These are phyloP conservation scores for Betta splendens DNA, from an alignment of 2,797 vertebrate genomes.

Conservation along the genomic window DNA sequence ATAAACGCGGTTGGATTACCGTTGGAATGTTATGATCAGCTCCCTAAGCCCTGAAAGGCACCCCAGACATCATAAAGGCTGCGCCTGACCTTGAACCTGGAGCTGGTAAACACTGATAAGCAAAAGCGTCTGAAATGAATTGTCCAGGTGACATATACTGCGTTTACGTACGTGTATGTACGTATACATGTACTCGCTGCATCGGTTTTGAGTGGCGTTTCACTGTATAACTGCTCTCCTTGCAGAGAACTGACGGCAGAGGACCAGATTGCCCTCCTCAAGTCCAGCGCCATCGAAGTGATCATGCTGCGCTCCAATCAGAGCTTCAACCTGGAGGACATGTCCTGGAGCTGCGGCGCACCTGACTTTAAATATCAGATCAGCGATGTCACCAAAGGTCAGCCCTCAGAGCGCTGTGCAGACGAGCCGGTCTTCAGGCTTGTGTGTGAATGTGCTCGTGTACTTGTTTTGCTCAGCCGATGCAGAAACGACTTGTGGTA, in stretches of 20 bases:
- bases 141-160: not conserved
- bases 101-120: conserved; percentile 25
- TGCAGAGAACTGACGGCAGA: conserved; percentile 91
- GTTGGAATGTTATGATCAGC: conserved; percentile 66
- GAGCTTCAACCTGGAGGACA: conserved; percentile 94
- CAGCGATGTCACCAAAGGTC: conserved; percentile 93
- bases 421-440: not conserved
- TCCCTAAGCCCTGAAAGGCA: conserved; percentile 54
- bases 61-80: conserved; percentile 37
- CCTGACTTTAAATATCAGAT: conserved; percentile 91
- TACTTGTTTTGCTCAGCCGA: not conserved
- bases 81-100: conserved; percentile 15
- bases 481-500: conserved; percentile 20
- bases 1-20: conserved; percentile 67
- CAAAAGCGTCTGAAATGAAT: conserved; percentile 13
- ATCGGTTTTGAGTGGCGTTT: not conserved
- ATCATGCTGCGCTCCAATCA: conserved; percentile 98
- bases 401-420: conserved; percentile 34
- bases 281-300: conserved; percentile 97
- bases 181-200: no score
- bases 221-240: not conserved
- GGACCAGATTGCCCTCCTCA: conserved; percentile 96
- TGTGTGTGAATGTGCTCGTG: not conserved
- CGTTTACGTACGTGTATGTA: not conserved
- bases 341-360: conserved; percentile 94